Base-by-base conservation (phyloP, 1,140 invertebrate genomes). In the Trinorchestia longiramus region DNA sequence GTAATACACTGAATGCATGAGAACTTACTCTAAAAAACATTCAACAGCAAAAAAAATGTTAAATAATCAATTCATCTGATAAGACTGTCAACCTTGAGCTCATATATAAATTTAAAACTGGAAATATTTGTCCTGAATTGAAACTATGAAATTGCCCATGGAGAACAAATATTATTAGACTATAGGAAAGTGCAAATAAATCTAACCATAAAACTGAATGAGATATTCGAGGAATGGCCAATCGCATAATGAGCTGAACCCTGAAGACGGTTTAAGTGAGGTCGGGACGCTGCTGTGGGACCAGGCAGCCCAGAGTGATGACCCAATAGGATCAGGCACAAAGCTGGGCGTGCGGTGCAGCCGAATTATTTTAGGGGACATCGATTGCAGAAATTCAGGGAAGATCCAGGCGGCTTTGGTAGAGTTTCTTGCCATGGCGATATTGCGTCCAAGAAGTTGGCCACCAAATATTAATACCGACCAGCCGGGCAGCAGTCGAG, bases 381-480 rank as follows among this genome's bases (percentile, higher is more conserved):
- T 90, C 88, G 88, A 90, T 90, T 90, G 88, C 88, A 90, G 88
- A 43, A 90, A 90, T 90, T 90, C 41, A 90, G 88, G 43, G 28
- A 40, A 41, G 88, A 90, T 90, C 88, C 88, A 0, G 28, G 88
- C n/a, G 88, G 88, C 88, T 90, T 90, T 90, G 88, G 43, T 42
- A 41, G 8, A 42, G 43, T 90, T 41, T 15, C 88, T 90, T 43
- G 88, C 36, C 6, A 41, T 42, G 43, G 28, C 88, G 43, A 43
- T 90, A 90, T 90, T 90, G 88, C 62, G 62, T 77, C 62, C 62
- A 77, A 23, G 62, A 77, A 77, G 62, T 36, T 41, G 88, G 47
- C 15, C 88, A 36, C 88, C 88, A 90, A 90, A 90, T 90, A 90
- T 90, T 90, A 28, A 42, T 36, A 90, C 28, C 88, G 88, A 77